phyloP scores from a whole-genome alignment of 2,888 invertebrate genomes.

The Eristalis arbustorum region DNA sequence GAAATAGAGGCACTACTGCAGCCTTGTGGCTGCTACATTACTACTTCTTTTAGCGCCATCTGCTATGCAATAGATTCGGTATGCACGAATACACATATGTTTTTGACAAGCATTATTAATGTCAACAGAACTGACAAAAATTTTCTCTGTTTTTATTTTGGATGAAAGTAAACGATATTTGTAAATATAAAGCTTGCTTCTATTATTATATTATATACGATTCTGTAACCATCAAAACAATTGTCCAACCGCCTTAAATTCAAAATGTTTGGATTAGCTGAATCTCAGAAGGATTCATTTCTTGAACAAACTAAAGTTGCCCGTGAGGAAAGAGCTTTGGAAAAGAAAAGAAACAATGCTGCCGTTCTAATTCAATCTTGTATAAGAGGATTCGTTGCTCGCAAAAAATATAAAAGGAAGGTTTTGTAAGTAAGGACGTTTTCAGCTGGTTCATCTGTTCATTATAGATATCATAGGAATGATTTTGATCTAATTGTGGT shows the following conservation, averaged over 20 bases:
- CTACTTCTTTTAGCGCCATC: neutral
- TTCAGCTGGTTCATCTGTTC: neutral
- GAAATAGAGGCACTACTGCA: no score
- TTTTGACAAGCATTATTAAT: slow-evolving; percentile 26
- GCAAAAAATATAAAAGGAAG: slow-evolving; percentile 83
- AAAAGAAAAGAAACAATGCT: slow-evolving; percentile 89
- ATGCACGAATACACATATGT: slow-evolving; percentile 6
- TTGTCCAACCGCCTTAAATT: neutral
- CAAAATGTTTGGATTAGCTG: slow-evolving; percentile 84
- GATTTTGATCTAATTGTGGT: slow-evolving; percentile 79
- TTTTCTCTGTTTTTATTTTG: neutral
- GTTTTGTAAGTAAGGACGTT: slow-evolving; percentile 84
- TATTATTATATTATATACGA: slow-evolving; percentile 24
- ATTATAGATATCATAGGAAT: neutral
- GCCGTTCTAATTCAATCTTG: slow-evolving; percentile 88
- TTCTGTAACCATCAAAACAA: slow-evolving; percentile 18
- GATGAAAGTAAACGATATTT: neutral
- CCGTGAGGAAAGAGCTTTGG: slow-evolving; percentile 92
- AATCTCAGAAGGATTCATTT: slow-evolving; percentile 86
- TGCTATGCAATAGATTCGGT: neutral
- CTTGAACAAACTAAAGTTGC: slow-evolving; percentile 95
- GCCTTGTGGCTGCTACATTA: no score
- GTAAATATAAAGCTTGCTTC: neutral
- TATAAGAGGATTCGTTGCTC: slow-evolving; percentile 87
- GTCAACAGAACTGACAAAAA: slow-evolving; percentile 7